Percentiles rank a stretch among this genome's conserved stretches.
Conservation (phyloP, 2,113 vertebrate genomes). For the Sclerurus mexicanus region DNA sequence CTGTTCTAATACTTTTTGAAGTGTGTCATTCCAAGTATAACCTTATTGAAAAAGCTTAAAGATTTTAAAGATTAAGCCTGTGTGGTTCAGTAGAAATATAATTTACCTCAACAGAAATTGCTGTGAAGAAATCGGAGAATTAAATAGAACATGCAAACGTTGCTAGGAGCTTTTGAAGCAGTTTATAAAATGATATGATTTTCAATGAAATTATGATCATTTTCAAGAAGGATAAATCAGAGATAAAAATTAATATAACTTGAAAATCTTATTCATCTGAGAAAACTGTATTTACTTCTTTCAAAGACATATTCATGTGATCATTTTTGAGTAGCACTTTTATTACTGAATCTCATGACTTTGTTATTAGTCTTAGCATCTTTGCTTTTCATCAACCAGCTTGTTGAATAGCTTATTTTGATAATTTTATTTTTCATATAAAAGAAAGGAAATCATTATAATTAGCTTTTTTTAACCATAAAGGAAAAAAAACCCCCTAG, state of each 20-base stretch:
- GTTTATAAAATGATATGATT: not conserved
- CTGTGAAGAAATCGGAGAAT: not conserved
- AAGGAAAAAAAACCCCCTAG: not conserved
- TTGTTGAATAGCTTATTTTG: not conserved
- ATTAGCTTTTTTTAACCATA: not conserved
- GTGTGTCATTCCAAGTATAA: not conserved
- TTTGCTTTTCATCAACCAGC: not conserved
- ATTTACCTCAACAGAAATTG: constrained; percentile 8
- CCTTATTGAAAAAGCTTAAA: not conserved
- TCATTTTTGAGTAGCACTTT: not conserved
- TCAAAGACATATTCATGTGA: not conserved
- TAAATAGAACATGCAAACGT: not conserved
- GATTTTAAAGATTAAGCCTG: not conserved
- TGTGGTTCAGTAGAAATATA: not conserved
- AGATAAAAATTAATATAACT: not conserved
- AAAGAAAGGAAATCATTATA: not conserved
- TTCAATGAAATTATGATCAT: not conserved
- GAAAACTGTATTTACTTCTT: not conserved
- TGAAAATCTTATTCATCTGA: not conserved
- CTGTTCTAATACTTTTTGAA: not conserved
- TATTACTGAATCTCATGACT: not conserved
- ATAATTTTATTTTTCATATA: not conserved
- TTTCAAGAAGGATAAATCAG: not conserved
- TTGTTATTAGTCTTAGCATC: not conserved
- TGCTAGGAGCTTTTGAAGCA: not conserved